phyloP scores from a whole-genome alignment of 2,888 invertebrate genomes.

The Automeris io region DNA sequence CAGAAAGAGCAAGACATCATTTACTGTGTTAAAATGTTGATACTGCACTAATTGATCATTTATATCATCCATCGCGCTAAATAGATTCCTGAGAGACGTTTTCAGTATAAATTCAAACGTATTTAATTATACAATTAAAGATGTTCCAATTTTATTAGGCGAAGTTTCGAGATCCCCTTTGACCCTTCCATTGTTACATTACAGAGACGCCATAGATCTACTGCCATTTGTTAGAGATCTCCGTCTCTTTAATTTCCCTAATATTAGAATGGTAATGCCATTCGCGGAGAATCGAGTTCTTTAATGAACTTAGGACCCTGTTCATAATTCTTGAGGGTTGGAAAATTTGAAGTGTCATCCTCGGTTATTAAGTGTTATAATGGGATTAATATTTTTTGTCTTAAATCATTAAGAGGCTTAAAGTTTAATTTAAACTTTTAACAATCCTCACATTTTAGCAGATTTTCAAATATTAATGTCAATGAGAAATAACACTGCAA shows the following conservation, averaged over 20 bases:
- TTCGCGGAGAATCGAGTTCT: constrained; percentile 35
- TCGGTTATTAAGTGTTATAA: constrained; percentile 47
- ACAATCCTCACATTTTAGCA: no score
- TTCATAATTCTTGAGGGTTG: constrained; percentile 46
- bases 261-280: constrained; percentile 33
- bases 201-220: constrained; percentile 43
- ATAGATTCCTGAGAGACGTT: not conserved
- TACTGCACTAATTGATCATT: no score
- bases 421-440: not conserved
- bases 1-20: no score
- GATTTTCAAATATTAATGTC: no score
- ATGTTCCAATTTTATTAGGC: constrained; percentile 19
- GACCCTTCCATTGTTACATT: constrained; percentile 47
- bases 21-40: no score
- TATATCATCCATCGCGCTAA: not conserved
- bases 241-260: constrained; percentile 35
- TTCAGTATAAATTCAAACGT: constrained; percentile 9
- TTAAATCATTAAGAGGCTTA: constrained; percentile 14
- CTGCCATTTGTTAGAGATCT: constrained; percentile 33
- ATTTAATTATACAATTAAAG: constrained; percentile 18
- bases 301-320: constrained; percentile 58
- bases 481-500: no score
- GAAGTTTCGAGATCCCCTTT: constrained; percentile 34
- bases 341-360: constrained; percentile 31
- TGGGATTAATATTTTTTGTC: constrained; percentile 35